These are phyloP conservation scores for Drosophila oshimai DNA, from an alignment of 1,140 invertebrate species.

Conservation along the genomic window DNA sequence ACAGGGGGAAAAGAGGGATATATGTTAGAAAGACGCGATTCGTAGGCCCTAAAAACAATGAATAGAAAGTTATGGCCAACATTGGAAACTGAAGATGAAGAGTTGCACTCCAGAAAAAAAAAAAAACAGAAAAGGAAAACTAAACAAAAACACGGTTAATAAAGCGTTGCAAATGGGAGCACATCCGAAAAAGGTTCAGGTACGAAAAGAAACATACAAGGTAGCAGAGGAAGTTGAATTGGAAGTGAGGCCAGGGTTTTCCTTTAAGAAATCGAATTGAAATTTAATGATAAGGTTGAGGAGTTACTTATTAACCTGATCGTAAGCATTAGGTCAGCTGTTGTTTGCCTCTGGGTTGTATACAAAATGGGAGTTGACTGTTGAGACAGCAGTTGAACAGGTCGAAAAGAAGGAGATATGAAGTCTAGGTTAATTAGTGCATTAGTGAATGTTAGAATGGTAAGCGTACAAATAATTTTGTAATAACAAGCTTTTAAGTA, in stretches of 20 bases:
- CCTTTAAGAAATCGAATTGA: slow-evolving; percentile 48
- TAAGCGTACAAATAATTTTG: too few species aligned
- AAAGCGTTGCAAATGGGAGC: slow-evolving; percentile 50
- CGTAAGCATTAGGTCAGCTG: slow-evolving; percentile 19
- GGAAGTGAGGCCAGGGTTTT: slow-evolving; percentile 46
- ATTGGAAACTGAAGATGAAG: slow-evolving; percentile 22
- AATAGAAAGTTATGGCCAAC: slow-evolving; percentile 70
- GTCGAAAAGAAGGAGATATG: neutral
- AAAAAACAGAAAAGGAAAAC: slow-evolving; percentile 33
- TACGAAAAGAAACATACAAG: slow-evolving; percentile 20
- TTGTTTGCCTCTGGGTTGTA: neutral
- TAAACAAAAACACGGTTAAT: slow-evolving; percentile 55
- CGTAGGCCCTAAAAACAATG: slow-evolving; percentile 43
- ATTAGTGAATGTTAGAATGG: too few species aligned
- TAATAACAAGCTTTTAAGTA: too few species aligned
- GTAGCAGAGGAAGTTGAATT: slow-evolving; percentile 12
- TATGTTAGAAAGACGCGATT: neutral
- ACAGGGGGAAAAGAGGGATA: slow-evolving; percentile 1
- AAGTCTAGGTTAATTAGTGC: slow-evolving; percentile 7
- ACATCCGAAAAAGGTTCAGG: slow-evolving; percentile 15
- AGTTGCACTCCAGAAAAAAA: slow-evolving; percentile 23
- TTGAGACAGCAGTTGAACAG: slow-evolving; percentile 40
- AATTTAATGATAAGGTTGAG: slow-evolving; percentile 59
- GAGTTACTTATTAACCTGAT: slow-evolving; percentile 1
- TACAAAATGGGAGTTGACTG: slow-evolving; percentile 12